Evolutionary conservation across 2,797 vertebrate species (phyloP).

Genomic region (Protonibea diacanthus): DNA sequence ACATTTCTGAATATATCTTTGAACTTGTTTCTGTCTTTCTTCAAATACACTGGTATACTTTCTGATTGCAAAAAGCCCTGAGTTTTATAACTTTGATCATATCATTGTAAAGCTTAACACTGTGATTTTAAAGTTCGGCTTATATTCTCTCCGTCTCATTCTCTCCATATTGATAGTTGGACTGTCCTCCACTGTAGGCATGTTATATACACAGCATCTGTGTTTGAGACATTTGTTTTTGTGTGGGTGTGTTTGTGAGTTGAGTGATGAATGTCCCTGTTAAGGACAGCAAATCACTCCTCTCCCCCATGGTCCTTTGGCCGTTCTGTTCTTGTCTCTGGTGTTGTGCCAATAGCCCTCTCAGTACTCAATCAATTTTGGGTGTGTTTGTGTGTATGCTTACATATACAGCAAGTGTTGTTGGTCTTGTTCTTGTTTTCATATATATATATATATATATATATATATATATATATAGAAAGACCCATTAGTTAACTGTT

Average conservation of each 20-base stretch:
- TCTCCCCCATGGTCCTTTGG: constrained; percentile 27
- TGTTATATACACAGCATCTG: not conserved
- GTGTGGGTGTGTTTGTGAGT: constrained; percentile 9
- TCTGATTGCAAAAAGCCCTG: not conserved
- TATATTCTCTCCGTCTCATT: not conserved
- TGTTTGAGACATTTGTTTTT: constrained; percentile 10
- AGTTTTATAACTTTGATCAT: not conserved
- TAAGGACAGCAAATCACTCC: constrained; percentile 43
- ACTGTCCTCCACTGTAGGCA: not conserved
- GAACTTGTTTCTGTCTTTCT: not conserved
- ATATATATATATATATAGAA: too few species aligned
- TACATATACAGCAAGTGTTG: not conserved
- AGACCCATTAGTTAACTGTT: too few species aligned
- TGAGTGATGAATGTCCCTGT: constrained; percentile 52
- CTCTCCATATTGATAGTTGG: constrained; percentile 11
- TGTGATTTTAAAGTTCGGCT: not conserved
- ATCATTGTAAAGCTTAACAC: not conserved
- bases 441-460: not conserved
- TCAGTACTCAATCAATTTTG: constrained; percentile 48
- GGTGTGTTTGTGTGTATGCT: not conserved
- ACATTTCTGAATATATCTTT: not conserved
- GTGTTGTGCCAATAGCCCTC: constrained; percentile 41
- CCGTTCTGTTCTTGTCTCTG: constrained; percentile 22
- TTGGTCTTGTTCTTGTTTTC: too few species aligned
- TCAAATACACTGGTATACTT: not conserved